phyloP scores from a whole-genome alignment of 2,797 vertebrate genomes.

The Neosilurus hyrtlii region DNA sequence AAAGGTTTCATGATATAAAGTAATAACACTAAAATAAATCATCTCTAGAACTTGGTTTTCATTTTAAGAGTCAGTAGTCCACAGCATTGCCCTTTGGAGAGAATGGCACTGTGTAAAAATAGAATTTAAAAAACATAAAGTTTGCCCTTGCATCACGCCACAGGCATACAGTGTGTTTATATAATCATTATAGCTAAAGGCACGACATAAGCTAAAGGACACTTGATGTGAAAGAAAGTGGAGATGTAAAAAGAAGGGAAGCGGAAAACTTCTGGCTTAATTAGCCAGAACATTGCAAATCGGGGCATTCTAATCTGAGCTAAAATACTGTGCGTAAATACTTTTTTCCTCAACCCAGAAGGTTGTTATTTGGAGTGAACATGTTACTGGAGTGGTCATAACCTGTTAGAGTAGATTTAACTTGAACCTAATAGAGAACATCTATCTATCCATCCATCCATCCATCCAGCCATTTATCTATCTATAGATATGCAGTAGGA shows the following conservation, averaged over 20 bases:
- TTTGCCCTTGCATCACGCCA: neutral
- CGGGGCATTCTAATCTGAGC: neutral
- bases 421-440: neutral
- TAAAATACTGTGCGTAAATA: neutral
- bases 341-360: neutral
- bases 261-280: neutral
- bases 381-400: neutral
- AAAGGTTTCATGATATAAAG: neutral
- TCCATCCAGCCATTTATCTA: neutral
- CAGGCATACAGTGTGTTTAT: conserved; percentile 17
- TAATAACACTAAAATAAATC: neutral
- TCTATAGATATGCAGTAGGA: too few relatives aligned
- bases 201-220: conserved; percentile 5
- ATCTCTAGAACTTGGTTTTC: neutral
- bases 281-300: neutral
- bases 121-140: neutral
- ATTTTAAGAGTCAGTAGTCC: conserved; percentile 8
- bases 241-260: conserved; percentile 21
- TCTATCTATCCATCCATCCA: conserved; percentile 4
- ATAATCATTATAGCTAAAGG: conserved; percentile 23
- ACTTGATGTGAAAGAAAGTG: conserved; percentile 8
- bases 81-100: neutral
- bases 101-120: conserved; percentile 22
- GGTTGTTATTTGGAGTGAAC: neutral
- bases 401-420: neutral